Percentiles rank a stretch among this genome's conserved stretches.
Evolutionary conservation across 2,113 vertebrate genomes (phyloP).

Genomic region (Callipepla californica): DNA sequence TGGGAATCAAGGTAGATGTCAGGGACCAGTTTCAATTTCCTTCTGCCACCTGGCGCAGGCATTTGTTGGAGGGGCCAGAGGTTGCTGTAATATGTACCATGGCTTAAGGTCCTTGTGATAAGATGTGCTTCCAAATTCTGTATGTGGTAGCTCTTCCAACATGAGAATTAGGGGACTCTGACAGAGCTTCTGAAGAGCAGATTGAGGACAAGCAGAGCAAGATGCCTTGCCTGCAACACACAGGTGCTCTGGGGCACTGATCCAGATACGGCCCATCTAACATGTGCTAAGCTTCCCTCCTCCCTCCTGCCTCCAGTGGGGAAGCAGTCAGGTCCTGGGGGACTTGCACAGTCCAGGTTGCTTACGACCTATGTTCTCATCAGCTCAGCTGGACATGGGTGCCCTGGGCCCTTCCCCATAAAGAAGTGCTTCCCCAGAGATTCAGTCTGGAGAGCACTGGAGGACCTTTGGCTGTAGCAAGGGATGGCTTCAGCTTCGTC

Average conservation of each 20-base stretch:
- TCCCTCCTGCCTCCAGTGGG: not conserved
- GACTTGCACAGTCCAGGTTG: not conserved
- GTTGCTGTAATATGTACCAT: not conserved
- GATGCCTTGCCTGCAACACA: not conserved
- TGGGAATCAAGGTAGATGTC: slow-evolving; percentile 18
- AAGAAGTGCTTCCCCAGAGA: rapidly evolving
- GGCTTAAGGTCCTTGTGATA: not conserved
- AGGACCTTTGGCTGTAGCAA: not conserved
- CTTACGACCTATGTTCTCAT: not conserved
- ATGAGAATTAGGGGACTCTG: not conserved
- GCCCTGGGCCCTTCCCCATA: not conserved
- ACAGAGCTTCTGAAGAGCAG: not conserved
- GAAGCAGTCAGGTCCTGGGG: not conserved
- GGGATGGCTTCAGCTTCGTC: not conserved
- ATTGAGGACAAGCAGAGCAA: not conserved
- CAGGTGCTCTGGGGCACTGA: rapidly evolving
- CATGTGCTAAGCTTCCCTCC: rapidly evolving
- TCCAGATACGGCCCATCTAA: rapidly evolving
- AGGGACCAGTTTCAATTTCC: not conserved
- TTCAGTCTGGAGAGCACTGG: not conserved
- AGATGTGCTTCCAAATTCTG: not conserved
- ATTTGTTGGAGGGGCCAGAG: not conserved
- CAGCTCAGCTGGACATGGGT: not conserved
- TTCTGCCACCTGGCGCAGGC: not conserved
- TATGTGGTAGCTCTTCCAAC: not conserved